These are phyloP conservation scores for Austrolebias charrua DNA, from an alignment of 2,797 vertebrate genomes.

Conservation along the genomic window DNA sequence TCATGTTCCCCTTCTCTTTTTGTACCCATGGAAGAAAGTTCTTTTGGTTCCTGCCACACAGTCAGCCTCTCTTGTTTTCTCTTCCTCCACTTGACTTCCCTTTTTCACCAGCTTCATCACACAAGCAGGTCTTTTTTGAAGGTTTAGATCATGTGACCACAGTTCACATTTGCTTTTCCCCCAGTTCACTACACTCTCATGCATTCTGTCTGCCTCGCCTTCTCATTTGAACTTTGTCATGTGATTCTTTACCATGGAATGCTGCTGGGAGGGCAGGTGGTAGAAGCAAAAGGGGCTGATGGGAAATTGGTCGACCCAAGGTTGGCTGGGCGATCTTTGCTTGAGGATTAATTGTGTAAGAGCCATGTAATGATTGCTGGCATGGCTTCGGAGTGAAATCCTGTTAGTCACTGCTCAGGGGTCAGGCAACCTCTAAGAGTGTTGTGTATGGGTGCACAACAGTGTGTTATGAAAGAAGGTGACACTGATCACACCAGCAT, in stretches of 20 bases:
- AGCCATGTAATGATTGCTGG: conserved; percentile 80
- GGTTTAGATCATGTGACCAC: conserved; percentile 39
- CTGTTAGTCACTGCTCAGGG: conserved; percentile 72
- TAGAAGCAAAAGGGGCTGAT: conserved; percentile 65
- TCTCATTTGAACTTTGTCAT: conserved; percentile 45
- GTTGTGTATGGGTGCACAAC: conserved; percentile 19
- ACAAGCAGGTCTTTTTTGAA: conserved; percentile 52
- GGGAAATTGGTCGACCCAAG: conserved; percentile 72
- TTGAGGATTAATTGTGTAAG: conserved; percentile 80
- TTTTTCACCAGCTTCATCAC: conserved; percentile 35
- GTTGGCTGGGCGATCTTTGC: conserved; percentile 72
- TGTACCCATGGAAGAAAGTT: conserved; percentile 37
- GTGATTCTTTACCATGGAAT: conserved; percentile 32
- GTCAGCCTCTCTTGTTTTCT: conserved; percentile 48
- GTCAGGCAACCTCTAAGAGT: conserved; percentile 52
- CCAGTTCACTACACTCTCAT: conserved; percentile 13
- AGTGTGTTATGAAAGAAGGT: conserved; percentile 56
- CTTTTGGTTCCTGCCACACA: conserved; percentile 69
- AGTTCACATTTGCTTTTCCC: conserved; percentile 27
- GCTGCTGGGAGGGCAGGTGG: conserved; percentile 61
- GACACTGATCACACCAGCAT: conserved; percentile 48
- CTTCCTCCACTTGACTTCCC: conserved; percentile 64
- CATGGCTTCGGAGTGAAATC: conserved; percentile 72
- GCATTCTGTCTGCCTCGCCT: background rate
- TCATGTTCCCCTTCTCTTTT: conserved; percentile 37